Percentiles rank a stretch among this genome's conserved stretches.
Evolutionary conservation across 2,888 invertebrate genomes (phyloP).

Genomic region (Trypoxylon attenuatum): DNA sequence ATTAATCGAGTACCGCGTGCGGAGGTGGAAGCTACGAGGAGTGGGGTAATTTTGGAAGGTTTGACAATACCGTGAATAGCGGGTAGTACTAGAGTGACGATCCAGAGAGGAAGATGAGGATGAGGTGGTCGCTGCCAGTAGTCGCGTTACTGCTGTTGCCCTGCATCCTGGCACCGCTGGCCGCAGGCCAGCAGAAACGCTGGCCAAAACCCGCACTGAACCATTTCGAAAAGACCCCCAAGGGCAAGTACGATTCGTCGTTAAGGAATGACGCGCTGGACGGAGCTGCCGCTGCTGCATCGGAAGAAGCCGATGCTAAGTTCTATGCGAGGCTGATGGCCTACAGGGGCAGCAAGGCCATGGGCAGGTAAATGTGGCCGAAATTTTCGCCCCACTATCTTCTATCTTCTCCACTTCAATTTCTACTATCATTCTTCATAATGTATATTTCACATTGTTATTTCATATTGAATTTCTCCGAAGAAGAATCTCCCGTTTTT

Average conservation of each 20-base stretch:
- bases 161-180: constrained; percentile 40
- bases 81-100: constrained; percentile 50
- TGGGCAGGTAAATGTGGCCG: too few species aligned
- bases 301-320: not conserved
- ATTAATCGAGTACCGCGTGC: constrained; percentile 32
- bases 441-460: too few species aligned
- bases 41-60: constrained; percentile 38
- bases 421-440: too few species aligned
- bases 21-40: constrained; percentile 30
- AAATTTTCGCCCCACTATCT: too few species aligned
- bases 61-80: constrained; percentile 26
- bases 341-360: constrained; percentile 55
- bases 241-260: constrained; percentile 44
- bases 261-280: not conserved
- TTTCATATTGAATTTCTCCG: too few species aligned
- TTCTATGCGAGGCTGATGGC: constrained; percentile 1
- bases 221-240: constrained; percentile 40
- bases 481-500: not conserved
- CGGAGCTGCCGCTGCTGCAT: not conserved
- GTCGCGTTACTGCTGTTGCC: constrained; percentile 51
- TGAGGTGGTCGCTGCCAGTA: constrained; percentile 55
- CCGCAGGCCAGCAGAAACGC: constrained; percentile 36
- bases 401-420: too few species aligned
- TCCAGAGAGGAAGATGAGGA: constrained; percentile 65
- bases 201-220: constrained; percentile 30